These are phyloP conservation scores for Drosophila funebris DNA, from an alignment of 1,140 invertebrate species.

Conservation along the genomic window DNA sequence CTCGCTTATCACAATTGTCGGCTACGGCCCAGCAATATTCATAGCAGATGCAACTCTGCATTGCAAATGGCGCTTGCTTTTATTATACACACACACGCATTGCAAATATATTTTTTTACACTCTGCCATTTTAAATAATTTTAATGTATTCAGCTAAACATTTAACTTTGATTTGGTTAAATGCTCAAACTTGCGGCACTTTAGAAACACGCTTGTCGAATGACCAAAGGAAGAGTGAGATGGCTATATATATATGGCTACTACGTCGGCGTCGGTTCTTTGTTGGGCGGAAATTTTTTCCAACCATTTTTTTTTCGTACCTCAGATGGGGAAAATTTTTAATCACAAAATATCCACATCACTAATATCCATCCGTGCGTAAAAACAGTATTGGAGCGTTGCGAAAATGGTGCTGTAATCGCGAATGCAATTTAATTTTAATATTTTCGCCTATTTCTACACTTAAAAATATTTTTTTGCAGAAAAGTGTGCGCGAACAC, in stretches of 20 bases:
- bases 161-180: constrained; percentile 33
- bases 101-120: constrained; percentile 11
- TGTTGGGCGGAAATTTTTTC: constrained; percentile 60
- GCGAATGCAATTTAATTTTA: constrained; percentile 24
- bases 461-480: constrained; percentile 47
- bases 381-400: constrained; percentile 50
- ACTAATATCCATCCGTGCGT: constrained; percentile 60
- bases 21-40: constrained; percentile 15
- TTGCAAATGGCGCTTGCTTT: constrained; percentile 37
- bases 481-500: constrained; percentile 60
- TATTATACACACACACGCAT: constrained; percentile 25
- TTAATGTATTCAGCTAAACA: constrained; percentile 17
- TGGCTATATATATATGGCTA: constrained; percentile 44
- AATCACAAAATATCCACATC: constrained; percentile 82
- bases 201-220: constrained; percentile 34
- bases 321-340: constrained; percentile 82
- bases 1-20: constrained; percentile 28
- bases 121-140: constrained; percentile 28
- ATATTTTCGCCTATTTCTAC: constrained; percentile 60
- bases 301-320: constrained; percentile 61
- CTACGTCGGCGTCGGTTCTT: constrained; percentile 64
- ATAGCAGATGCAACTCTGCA: constrained; percentile 51
- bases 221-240: constrained; percentile 45
- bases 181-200: constrained; percentile 32
- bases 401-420: constrained; percentile 49